phyloP scores from a whole-genome alignment of 2,888 invertebrate genomes.

The Chydorus sphaericus region DNA sequence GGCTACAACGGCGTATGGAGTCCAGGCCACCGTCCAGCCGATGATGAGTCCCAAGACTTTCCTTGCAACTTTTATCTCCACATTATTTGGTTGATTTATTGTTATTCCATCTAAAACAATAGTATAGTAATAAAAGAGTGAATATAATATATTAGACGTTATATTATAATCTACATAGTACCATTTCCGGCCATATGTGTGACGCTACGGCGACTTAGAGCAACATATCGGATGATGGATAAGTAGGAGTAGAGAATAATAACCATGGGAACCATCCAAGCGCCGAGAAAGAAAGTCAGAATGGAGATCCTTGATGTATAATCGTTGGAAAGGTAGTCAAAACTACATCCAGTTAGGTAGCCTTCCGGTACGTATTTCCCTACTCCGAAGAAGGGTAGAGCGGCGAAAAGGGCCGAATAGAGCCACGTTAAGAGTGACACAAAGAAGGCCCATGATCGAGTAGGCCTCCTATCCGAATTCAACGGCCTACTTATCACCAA shows the following conservation, averaged over 20 bases:
- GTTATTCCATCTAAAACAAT: too few species aligned
- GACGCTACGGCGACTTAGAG: background rate
- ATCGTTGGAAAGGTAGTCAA: slow-evolving; percentile 27
- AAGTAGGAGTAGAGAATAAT: slow-evolving; percentile 58
- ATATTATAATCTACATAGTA: too few species aligned
- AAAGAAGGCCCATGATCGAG: background rate
- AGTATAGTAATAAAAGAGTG: too few species aligned
- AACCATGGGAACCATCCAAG: slow-evolving; percentile 54
- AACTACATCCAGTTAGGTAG: slow-evolving; percentile 30
- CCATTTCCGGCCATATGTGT: background rate
- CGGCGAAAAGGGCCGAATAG: slow-evolving; percentile 24
- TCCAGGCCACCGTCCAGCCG: too few species aligned
- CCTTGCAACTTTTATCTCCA: background rate
- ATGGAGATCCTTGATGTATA: slow-evolving; percentile 44
- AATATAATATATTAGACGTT: too few species aligned
- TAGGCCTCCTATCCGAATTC: slow-evolving; percentile 20
- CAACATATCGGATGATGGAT: slow-evolving; percentile 48
- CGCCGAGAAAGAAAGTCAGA: slow-evolving; percentile 55
- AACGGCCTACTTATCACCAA: slow-evolving; percentile 28
- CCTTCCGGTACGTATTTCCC: slow-evolving; percentile 29
- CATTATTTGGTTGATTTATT: background rate
- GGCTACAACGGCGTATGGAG: too few species aligned
- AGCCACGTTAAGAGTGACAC: slow-evolving; percentile 26
- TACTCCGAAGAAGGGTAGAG: slow-evolving; percentile 28
- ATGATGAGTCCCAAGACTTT: too few species aligned